These are phyloP conservation scores for Rynchops niger DNA, from an alignment of 2,113 vertebrate genomes.

Conservation along the genomic window DNA sequence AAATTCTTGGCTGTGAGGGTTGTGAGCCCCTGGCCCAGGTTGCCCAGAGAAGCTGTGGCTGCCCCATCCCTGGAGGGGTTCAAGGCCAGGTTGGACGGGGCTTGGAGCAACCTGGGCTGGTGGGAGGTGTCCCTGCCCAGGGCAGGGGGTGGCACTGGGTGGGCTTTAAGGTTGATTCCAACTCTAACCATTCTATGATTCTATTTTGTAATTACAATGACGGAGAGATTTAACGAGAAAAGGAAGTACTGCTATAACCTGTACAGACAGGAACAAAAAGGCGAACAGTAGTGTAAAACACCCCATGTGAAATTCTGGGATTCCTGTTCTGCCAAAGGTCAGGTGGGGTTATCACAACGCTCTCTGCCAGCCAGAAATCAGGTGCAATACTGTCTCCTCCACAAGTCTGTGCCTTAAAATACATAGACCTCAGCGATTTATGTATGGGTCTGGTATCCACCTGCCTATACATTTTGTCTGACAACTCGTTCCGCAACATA, in stretches of 20 bases:
- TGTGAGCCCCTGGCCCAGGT: not conserved
- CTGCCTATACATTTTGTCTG: not conserved
- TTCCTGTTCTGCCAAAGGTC: not conserved
- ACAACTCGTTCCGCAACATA: not conserved
- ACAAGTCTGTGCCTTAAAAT: not conserved
- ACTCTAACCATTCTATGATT: not conserved
- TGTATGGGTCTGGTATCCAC: not conserved
- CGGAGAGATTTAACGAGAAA: not conserved
- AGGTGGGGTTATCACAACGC: not conserved
- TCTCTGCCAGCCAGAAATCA: not conserved
- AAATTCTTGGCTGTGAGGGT: not conserved
- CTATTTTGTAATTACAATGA: not conserved
- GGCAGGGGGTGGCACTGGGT: not conserved
- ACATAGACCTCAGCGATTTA: not conserved
- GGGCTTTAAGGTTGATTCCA: not conserved
- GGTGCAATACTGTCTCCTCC: not conserved
- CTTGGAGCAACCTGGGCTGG: not conserved
- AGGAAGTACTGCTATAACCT: not conserved
- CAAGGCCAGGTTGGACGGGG: not conserved
- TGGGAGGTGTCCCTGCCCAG: not conserved
- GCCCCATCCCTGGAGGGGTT: not conserved
- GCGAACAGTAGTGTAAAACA: not conserved
- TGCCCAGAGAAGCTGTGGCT: not conserved
- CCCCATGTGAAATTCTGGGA: not conserved
- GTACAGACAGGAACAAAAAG: not conserved